Conservation (phyloP, 1,140 invertebrate species). For the Microplitis demolitor region DNA sequence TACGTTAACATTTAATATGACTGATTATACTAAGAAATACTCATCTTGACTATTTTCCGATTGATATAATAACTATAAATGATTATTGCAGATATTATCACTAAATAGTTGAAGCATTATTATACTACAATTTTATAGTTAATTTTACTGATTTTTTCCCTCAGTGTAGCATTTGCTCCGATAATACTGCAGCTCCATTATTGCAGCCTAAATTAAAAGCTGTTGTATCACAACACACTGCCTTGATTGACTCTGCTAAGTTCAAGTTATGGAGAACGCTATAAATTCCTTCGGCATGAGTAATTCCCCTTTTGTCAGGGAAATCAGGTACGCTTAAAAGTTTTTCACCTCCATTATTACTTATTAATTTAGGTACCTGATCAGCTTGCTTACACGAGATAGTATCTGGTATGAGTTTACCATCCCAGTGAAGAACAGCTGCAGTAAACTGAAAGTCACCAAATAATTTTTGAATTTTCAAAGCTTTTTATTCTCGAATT, state of each 20-base stretch:
- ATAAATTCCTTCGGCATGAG: neutral
- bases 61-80: too few relatives aligned
- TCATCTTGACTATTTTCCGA: too few relatives aligned
- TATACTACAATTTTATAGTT: too few relatives aligned
- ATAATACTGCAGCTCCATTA: neutral
- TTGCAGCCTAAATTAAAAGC: constrained; percentile 7
- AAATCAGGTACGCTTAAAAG: neutral
- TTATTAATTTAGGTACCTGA: neutral
- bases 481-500: constrained; percentile 21
- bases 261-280: constrained; percentile 5
- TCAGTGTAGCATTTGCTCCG: constrained; percentile 16
- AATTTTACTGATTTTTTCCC: too few relatives aligned
- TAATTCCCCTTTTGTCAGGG: neutral
- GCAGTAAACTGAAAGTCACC: constrained; percentile 16
- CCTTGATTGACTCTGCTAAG: constrained; percentile 11
- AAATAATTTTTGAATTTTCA: constrained; percentile 29
- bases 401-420: constrained; percentile 28
- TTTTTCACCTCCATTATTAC: neutral
- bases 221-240: constrained; percentile 15
- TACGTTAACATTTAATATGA: too few relatives aligned
- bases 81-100: too few relatives aligned
- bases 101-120: too few relatives aligned
- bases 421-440: constrained; percentile 33
- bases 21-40: too few relatives aligned
- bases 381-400: neutral